Evolutionary conservation across 53 echinoderm and acorn worm genomes (phyloP).

Genomic region (Temnopleurus reevesii): DNA sequence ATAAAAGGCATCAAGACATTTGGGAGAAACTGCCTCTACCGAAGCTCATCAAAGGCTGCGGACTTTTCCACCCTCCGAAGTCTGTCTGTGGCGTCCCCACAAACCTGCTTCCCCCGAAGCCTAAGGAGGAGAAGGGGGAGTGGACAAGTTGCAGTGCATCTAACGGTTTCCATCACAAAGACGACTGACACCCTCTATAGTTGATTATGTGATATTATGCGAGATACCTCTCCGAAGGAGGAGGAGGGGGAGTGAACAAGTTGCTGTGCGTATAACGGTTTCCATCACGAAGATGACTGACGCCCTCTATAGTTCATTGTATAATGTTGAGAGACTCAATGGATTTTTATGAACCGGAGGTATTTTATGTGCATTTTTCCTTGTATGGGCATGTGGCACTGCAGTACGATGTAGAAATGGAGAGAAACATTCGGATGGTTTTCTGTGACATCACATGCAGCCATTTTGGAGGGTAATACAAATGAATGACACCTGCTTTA

Average conservation of each 20-base stretch:
- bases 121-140: constrained; percentile 33
- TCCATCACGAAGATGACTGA: background rate
- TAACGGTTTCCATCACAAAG: background rate
- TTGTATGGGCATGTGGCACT: too few species aligned
- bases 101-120: constrained; percentile 17
- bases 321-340: too few species aligned
- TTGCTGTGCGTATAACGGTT: background rate
- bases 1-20: constrained; percentile 60
- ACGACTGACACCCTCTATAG: background rate
- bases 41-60: constrained; percentile 78
- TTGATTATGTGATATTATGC: background rate
- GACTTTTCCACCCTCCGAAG: constrained; percentile 86
- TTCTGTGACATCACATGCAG: too few species aligned
- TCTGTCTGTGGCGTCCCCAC: constrained; percentile 76
- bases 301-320: background rate
- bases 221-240: too few species aligned
- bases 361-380: too few species aligned
- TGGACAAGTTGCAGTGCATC: background rate
- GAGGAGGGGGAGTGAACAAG: background rate
- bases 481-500: too few species aligned
- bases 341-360: too few species aligned
- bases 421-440: too few species aligned
- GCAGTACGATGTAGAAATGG: too few species aligned
- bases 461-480: too few species aligned
- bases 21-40: constrained; percentile 77